Evolutionary conservation across 2,797 vertebrate genomes (phyloP).

Genomic region (Coregonus sp.): DNA sequence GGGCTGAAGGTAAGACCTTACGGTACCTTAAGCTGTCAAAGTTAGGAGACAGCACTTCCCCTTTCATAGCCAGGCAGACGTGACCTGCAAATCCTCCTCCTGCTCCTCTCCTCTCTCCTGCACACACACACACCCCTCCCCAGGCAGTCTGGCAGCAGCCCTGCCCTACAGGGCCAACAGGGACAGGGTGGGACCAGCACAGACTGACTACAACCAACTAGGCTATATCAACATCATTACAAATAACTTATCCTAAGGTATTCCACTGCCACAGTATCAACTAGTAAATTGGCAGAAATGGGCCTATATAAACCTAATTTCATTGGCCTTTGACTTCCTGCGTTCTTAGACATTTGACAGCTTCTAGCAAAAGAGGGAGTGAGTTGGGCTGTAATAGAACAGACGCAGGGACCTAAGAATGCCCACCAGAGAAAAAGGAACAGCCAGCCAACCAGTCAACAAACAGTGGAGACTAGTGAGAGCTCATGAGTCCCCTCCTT

Average conservation of each 20-base stretch:
- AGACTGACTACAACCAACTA: not conserved
- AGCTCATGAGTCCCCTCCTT: not conserved
- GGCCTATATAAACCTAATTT: not conserved
- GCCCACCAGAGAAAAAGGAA: not conserved
- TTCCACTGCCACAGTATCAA: not conserved
- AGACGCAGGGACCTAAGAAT: not conserved
- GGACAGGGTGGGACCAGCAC: not conserved
- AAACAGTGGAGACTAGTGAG: not conserved
- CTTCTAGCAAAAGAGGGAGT: not conserved
- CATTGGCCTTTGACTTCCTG: not conserved
- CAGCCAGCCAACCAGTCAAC: not conserved
- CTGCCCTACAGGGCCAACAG: too few species aligned
- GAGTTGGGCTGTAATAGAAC: not conserved
- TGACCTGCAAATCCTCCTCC: constrained; percentile 32
- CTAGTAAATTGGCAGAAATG: not conserved
- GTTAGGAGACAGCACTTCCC: constrained; percentile 48
- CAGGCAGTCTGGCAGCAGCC: not conserved
- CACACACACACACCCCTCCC: not conserved
- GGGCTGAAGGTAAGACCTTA: constrained; percentile 35
- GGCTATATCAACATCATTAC: not conserved
- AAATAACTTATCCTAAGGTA: not conserved
- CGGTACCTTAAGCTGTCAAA: constrained; percentile 39
- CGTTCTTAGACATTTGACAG: not conserved
- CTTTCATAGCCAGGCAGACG: constrained; percentile 41
- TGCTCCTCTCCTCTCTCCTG: constrained; percentile 19